phyloP scores from a whole-genome alignment of 2,888 invertebrate species.

The Ditula angustiorana region DNA sequence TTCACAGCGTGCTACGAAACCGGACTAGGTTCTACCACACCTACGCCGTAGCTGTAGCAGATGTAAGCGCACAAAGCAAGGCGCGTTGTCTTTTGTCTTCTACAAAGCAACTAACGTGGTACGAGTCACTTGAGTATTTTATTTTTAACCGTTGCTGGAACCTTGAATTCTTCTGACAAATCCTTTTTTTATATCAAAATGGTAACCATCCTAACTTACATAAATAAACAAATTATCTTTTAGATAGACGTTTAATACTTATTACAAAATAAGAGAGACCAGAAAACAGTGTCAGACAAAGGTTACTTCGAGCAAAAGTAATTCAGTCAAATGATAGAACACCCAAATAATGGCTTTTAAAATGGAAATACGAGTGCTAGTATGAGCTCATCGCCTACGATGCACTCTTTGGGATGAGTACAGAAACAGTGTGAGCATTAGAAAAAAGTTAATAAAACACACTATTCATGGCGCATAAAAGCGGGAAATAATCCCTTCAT shows the following conservation, averaged over 20 bases:
- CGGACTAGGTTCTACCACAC: slow-evolving; percentile 1
- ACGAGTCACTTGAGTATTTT: background rate
- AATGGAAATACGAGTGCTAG: background rate
- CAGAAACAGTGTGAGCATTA: slow-evolving; percentile 52
- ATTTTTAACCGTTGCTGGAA: no score
- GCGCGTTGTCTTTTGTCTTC: background rate
- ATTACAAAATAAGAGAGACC: no score
- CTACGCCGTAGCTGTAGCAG: slow-evolving; percentile 10
- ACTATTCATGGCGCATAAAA: slow-evolving; percentile 60
- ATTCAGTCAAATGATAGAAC: no score
- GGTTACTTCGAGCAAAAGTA: no score
- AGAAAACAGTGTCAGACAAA: no score
- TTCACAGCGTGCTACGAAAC: slow-evolving; percentile 2
- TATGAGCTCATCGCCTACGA: background rate
- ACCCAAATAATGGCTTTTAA: no score
- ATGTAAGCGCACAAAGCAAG: background rate
- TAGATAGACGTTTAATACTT: no score
- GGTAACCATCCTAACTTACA: no score
- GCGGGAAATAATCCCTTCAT: slow-evolving; percentile 66
- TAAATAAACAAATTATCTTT: no score
- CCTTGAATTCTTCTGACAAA: no score
- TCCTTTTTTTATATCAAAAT: no score
- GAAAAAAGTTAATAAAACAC: slow-evolving; percentile 66
- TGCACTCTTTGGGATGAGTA: background rate
- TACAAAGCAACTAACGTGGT: background rate